Evolutionary conservation across 2,888 invertebrate species (phyloP), one percentile per base, ranked within the genome.

Genomic region (Tanypteryx hageni): DNA sequence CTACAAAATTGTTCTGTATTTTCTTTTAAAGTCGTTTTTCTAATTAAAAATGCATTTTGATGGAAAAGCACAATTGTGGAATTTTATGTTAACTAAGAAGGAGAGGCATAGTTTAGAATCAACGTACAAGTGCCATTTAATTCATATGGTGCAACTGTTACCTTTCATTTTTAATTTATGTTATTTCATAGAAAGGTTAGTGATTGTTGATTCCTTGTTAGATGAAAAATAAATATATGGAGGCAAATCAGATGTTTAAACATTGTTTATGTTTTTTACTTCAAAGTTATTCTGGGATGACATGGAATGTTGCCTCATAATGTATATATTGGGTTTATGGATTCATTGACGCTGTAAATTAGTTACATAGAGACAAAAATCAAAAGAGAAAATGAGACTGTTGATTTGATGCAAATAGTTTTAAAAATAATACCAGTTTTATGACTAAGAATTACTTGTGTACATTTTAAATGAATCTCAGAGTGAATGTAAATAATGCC

Each of bases 361-460:
- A 57, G 18, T 57, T 27, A 31, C 64, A 64, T 64, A 18, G 18
- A 31, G 64, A 89, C 64, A 89, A 83, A 83, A 59, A 59, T 59
- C 86, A 86, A 89, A 64, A 64, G 89, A 89, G 89, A 83, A 83
- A 56, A 44, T 89, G 89, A 89, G 89, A 89, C 89, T 89, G 89
- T 44, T 10, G 13, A 64, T 31, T 64, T 64, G 11, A 89, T 31
- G 44, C 4, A 83, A 83, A 61, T 44, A 44, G 56, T n/a, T 64
- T 89, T 31, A 27, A 16, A 61, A 61, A 13, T 86, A 64, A 44
- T 82, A 11, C 57, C 83, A n/a, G 56, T 57, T 57, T n/a, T n/a
- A 11, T 56, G 56, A 18, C 64, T 64, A 44, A 89, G 18, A n/a
- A 64, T 89, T 83, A 57, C 57, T 57, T n/a, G n/a, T 64, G 61